phyloP scores from a whole-genome alignment of 2,113 vertebrate species.

The Nerophis ophidion region DNA sequence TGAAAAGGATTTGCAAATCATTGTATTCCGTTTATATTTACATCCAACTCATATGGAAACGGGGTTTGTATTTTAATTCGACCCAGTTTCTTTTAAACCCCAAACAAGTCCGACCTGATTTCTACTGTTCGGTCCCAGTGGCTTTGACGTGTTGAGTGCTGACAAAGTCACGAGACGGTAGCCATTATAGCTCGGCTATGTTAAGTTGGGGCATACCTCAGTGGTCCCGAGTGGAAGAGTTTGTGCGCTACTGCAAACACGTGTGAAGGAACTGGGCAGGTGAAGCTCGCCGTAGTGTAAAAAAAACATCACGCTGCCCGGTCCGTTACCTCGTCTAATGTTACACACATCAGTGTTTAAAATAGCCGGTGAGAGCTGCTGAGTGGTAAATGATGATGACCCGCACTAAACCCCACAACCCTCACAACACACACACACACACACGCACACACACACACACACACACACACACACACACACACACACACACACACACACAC shows the following conservation, averaged over 20 bases:
- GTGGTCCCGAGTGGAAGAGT: constrained; percentile 26
- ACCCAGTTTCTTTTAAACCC: constrained; percentile 6
- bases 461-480: too few relatives aligned
- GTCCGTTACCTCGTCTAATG: constrained; percentile 44
- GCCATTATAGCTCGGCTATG: constrained; percentile 15
- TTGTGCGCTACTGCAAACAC: constrained; percentile 31
- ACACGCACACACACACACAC: too few relatives aligned
- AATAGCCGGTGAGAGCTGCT: constrained; percentile 54
- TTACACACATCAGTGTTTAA: constrained; percentile 58
- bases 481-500: too few relatives aligned
- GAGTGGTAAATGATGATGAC: constrained; percentile 51
- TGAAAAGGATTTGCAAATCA: too few relatives aligned
- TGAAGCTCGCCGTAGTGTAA: constrained; percentile 33
- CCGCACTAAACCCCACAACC: background rate
- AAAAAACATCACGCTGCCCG: constrained; percentile 50
- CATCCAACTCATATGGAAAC: too few relatives aligned
- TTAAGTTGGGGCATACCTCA: constrained; percentile 24
- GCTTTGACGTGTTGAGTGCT: constrained; percentile 31
- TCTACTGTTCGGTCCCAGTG: constrained; percentile 7
- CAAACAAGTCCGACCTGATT: constrained; percentile 45
- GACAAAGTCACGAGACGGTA: constrained; percentile 10
- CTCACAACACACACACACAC: background rate
- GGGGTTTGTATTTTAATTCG: background rate
- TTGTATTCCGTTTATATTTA: too few relatives aligned
- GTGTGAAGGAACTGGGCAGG: constrained; percentile 53